Percentiles rank a stretch among this genome's conserved stretches.
These are phyloP conservation scores for Cirrhinus molitorella DNA, from an alignment of 2,797 vertebrate species.

Conservation along the genomic window DNA sequence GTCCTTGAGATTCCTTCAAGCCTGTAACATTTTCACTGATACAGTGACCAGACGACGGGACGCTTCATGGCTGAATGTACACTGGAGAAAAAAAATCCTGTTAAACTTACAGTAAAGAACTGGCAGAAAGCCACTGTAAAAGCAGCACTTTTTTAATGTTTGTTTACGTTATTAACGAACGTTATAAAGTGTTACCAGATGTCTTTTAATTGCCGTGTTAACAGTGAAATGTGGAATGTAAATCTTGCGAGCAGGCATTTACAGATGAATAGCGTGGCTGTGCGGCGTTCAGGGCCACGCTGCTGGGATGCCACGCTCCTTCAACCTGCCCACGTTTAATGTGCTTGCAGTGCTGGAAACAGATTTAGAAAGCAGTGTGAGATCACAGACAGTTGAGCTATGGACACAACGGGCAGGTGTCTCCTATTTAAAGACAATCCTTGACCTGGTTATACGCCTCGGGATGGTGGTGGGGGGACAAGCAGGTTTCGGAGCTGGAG, in stretches of 20 bases:
- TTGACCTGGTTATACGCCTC: conserved; percentile 71
- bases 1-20: conserved; percentile 19
- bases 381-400: conserved; percentile 68
- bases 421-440: conserved; percentile 76
- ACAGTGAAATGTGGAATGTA: conserved; percentile 20
- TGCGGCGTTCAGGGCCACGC: not conserved
- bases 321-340: conserved; percentile 53
- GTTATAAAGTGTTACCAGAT: conserved; percentile 22
- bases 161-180: conserved; percentile 36
- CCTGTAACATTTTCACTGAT: not conserved
- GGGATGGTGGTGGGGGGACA: conserved; percentile 13
- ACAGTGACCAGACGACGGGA: not conserved
- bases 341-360: conserved; percentile 58
- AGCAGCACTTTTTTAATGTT: conserved; percentile 17
- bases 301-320: not conserved
- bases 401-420: conserved; percentile 75
- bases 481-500: not conserved
- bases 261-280: not conserved
- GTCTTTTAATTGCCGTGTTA: conserved; percentile 19
- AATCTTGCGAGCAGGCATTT: conserved; percentile 10
- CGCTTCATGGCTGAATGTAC: not conserved
- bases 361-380: conserved; percentile 72
- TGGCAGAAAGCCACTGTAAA: conserved; percentile 20
- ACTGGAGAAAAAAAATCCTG: not conserved
- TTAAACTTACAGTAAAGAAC: conserved; percentile 12